Evolutionary conservation across 1,140 invertebrate genomes (phyloP).

Genomic region (Papilio machaon): DNA sequence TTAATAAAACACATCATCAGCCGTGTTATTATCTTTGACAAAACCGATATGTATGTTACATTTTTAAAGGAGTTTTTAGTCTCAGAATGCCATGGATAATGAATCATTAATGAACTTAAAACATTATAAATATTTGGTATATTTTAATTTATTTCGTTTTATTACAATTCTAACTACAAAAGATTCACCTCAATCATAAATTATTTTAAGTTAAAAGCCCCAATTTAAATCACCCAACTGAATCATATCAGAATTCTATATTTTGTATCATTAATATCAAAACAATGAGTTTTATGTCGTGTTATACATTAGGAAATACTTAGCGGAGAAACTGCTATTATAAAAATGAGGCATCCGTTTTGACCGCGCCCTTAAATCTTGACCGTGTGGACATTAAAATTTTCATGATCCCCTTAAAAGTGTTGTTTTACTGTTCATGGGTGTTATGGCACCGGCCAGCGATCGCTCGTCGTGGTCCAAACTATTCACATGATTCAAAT

Average conservation of each 20-base stretch:
- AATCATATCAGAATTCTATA: background rate
- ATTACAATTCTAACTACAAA: no score
- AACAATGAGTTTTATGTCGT: background rate
- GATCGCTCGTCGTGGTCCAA: constrained; percentile 35
- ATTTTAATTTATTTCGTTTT: no score
- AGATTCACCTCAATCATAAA: no score
- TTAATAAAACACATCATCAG: no score
- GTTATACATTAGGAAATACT: constrained; percentile 34
- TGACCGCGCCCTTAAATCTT: constrained; percentile 62
- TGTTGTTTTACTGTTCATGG: constrained; percentile 73
- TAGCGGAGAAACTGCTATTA: constrained; percentile 36
- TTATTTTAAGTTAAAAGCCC: background rate
- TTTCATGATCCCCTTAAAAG: constrained; percentile 75
- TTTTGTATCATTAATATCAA: background rate
- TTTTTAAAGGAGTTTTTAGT: no score
- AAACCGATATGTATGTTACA: no score
- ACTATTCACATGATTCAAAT: background rate
- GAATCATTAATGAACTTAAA: no score
- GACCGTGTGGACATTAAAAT: constrained; percentile 71
- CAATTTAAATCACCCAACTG: no score
- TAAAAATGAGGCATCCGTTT: constrained; percentile 41
- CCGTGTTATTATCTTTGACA: no score
- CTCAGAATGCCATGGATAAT: no score
- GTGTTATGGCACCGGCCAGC: constrained; percentile 58
- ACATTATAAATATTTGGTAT: no score